Evolutionary conservation across 2,113 vertebrate species (phyloP), one percentile per base, ranked within the genome.

Genomic region (Porphyrio hochstetteri): DNA sequence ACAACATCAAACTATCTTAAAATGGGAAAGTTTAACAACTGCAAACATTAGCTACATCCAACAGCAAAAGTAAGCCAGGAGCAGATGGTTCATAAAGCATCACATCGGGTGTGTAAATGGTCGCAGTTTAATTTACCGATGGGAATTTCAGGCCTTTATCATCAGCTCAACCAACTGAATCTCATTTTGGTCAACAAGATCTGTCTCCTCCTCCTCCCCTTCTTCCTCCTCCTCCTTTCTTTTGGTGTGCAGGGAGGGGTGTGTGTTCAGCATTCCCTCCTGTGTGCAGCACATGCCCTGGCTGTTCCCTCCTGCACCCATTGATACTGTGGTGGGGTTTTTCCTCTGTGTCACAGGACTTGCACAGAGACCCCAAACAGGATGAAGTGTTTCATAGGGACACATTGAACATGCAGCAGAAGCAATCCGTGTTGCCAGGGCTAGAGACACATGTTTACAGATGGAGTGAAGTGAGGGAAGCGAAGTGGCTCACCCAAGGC

Each of bases 21-120:
- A 75, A 93, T 86, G 69, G 68, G 53, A 16, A 50, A 44, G 86
- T 74, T 94, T 61, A 40, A 69, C 61, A 61, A 87, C 81, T 50
- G 76, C 93, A 64, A 63, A 33, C 69, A 6, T 90, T 40, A 89
- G 55, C 61, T 35, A 20, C 56, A 40, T 75, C 68, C 64, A 38
- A 57, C 82, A 96, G 86, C 46, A 25, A 29, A 36, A 57, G 40
- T 27, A 33, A 93, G 86, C 18, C 23, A 3, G n/a, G 17, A 81
- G 92, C 96, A 93, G 92, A 82, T 96, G 95, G 92, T 78, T 68
- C 57, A 42, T 67, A 64, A 88, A 92, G 50, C 71, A 38, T 87
- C 9, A 3, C 16, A 3, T 46, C 2, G 7, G 61, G 56, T 68
- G 74, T 42, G 6, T 76, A 52, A 87, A 55, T 24, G 25, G 31